Base-by-base conservation (phyloP, 2,113 vertebrate genomes). In the Myiozetetes cayanensis region DNA sequence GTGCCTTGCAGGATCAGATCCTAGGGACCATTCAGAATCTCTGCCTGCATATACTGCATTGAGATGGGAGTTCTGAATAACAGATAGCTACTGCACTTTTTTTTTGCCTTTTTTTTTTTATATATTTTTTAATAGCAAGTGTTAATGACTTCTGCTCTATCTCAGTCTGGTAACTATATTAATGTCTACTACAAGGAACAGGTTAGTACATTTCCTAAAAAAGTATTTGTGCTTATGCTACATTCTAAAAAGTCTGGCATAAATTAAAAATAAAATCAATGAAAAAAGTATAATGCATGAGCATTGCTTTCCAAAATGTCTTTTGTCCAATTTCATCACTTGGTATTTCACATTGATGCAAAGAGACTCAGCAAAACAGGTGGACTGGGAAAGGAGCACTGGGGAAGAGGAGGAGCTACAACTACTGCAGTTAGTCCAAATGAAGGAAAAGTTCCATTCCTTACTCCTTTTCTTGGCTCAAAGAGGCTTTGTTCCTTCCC, bases 211-310 rank as follows among this genome's bases (percentile, higher is more conserved):
- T 80, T 84, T 85, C 86, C 75, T 78, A 46, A 66, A 83, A 73
- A 63, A 52, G 16, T 50, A 55, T 70, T 89, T 90, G 49, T 79
- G 47, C n/a, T 59, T 71, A 88, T 74, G 68, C 75, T 88, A 49
- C 63, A 27, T 83, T 95, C 74, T 27, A 52, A 79, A 66, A 10
- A 73, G 18, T 44, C 49, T 80, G 33, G 14, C 85, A 79, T 55
- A 83, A 82, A 82, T 63, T 62, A 74, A 89, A 90, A 93, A 92
- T 93, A 88, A 94, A 93, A 79, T 49, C 39, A 79, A 87, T 58
- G 3, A 3, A 15, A 58, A 76, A 85, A 74, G 30, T 62, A 56
- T 39, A 80, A 77, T 31, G 55, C 28, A 91, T 76, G 85, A 91
- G 22, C 70, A 58, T 39, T 67, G 47, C 30, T 94, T 95, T 91